phyloP scores from a whole-genome alignment of 2,113 vertebrate genomes.

The Nesoenas mayeri region DNA sequence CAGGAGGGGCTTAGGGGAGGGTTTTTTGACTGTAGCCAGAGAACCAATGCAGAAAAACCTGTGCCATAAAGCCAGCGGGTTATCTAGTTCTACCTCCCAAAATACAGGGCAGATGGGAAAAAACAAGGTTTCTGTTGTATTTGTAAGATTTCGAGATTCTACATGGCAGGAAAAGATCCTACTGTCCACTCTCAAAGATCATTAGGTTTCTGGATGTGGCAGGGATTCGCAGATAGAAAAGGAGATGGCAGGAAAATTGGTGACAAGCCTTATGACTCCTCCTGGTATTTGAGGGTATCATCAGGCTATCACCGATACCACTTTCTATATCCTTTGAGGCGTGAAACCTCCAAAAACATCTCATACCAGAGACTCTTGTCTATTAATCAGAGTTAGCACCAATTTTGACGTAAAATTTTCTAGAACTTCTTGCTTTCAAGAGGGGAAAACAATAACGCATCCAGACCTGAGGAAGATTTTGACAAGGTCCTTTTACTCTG shows the following conservation, averaged over 20 bases:
- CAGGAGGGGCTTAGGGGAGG: neutral
- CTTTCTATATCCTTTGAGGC: neutral
- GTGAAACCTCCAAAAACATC: neutral
- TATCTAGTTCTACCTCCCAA: neutral
- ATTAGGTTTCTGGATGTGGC: neutral
- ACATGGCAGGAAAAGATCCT: neutral
- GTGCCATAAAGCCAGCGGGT: neutral
- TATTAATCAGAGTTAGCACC: neutral
- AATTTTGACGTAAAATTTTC: neutral
- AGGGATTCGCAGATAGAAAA: neutral
- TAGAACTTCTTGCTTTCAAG: neutral
- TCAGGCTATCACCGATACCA: neutral
- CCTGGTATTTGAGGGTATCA: neutral
- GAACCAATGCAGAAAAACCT: neutral
- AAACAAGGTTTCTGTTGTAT: neutral
- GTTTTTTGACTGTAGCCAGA: neutral
- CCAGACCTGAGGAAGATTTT: neutral
- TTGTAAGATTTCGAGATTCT: neutral
- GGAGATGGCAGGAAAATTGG: neutral
- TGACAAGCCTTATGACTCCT: neutral
- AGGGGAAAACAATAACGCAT: neutral
- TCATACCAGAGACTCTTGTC: neutral
- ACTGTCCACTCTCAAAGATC: neutral
- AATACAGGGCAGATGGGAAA: neutral
- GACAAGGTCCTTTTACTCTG: fast-evolving